Conservation (phyloP, 2,888 invertebrate genomes). For the Synanthedon vespiformis region DNA sequence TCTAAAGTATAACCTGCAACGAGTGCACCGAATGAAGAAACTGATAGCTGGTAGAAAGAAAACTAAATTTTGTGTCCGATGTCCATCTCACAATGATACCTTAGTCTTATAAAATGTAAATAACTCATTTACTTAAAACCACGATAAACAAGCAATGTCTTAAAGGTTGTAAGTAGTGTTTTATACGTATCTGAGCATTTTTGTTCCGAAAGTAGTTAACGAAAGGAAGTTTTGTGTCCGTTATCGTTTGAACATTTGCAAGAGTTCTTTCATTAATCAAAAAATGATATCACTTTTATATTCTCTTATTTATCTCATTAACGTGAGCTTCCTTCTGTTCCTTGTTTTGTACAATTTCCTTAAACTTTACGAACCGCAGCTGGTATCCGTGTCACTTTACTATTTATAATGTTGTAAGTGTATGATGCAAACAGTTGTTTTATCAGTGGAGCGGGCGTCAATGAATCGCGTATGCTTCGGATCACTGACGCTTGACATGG, state of each 20-base stretch:
- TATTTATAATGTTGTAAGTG: conserved; percentile 34
- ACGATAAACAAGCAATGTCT: no score
- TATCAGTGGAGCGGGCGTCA: conserved; percentile 47
- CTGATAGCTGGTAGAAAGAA: no score
- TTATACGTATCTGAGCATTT: no score
- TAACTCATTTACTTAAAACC: no score
- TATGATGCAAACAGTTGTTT: conserved; percentile 33
- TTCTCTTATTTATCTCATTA: no score
- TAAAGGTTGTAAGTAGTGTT: no score
- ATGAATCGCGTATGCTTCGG: conserved; percentile 45
- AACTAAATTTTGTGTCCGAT: no score
- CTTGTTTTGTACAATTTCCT: background rate
- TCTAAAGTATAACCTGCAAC: no score
- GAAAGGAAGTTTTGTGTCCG: background rate
- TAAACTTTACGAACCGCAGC: background rate
- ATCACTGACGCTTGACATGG: conserved; percentile 28
- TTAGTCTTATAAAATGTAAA: no score
- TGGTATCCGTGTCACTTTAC: conserved; percentile 12
- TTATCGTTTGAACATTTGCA: background rate
- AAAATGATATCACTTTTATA: background rate
- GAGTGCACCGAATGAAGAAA: no score
- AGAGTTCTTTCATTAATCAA: background rate
- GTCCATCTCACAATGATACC: no score
- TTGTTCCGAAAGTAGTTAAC: background rate
- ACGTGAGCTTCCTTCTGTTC: no score